These are phyloP conservation scores for Pomacea canaliculata DNA, from an alignment of 2,888 invertebrate genomes.

Conservation along the genomic window DNA sequence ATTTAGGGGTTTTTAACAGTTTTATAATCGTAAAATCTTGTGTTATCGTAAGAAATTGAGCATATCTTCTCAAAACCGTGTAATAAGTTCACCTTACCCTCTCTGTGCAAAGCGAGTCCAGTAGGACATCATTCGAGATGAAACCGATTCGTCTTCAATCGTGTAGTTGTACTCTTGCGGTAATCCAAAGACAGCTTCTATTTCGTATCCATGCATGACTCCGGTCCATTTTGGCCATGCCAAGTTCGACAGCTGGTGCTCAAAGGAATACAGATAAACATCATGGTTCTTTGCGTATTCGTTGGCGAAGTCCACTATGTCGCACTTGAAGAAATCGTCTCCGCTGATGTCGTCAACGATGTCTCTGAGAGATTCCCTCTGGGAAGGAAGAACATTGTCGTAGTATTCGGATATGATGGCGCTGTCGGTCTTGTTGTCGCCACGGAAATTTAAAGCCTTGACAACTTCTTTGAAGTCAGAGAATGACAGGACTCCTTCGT, in stretches of 20 bases:
- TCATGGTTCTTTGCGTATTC: slow-evolving; percentile 72
- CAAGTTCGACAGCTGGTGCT: slow-evolving; percentile 44
- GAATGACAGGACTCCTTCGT: slow-evolving; percentile 26
- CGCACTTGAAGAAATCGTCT: slow-evolving; percentile 95
- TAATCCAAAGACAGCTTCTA: slow-evolving; percentile 59
- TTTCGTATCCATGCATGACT: slow-evolving; percentile 63
- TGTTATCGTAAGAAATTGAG: too few species aligned
- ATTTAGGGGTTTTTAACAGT: too few species aligned
- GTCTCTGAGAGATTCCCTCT: slow-evolving; percentile 83
- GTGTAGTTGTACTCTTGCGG: slow-evolving; percentile 76
- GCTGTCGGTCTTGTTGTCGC: slow-evolving; percentile 22
- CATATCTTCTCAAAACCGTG: too few species aligned
- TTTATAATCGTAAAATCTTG: too few species aligned
- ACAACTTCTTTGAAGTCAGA: slow-evolving; percentile 36
- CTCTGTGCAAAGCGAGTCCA: slow-evolving; percentile 96
- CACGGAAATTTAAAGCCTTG: slow-evolving; percentile 2
- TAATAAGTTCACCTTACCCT: slow-evolving; percentile 76
- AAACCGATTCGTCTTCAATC: slow-evolving; percentile 84
- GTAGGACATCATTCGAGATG: slow-evolving; percentile 89
- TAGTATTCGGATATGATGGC: slow-evolving; percentile 45
- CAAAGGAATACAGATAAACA: slow-evolving; percentile 50
- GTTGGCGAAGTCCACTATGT: slow-evolving; percentile 90
- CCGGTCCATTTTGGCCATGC: slow-evolving; percentile 63
- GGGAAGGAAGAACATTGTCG: slow-evolving; percentile 30
- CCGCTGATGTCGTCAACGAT: slow-evolving; percentile 92